Evolutionary conservation across 2,888 invertebrate genomes (phyloP).

Genomic region (Eupeodes luniger): DNA sequence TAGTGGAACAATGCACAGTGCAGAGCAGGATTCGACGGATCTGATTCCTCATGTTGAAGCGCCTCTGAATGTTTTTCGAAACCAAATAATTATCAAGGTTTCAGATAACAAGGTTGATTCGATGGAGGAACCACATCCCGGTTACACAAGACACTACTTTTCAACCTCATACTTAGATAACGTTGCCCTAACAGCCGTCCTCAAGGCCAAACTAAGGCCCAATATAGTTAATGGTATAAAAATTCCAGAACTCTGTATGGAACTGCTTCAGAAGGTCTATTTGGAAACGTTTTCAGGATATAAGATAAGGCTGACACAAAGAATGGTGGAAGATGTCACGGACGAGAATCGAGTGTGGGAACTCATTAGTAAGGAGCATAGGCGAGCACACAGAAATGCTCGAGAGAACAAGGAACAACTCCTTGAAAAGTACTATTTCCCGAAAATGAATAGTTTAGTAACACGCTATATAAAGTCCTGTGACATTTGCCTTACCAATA

Average conservation of each 20-base stretch:
- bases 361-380: conserved; percentile 44
- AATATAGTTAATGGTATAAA: conserved; percentile 37
- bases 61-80: conserved; percentile 40
- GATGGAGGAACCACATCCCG: conserved; percentile 21
- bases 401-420: conserved; percentile 27
- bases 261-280: too few relatives aligned
- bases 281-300: too few relatives aligned
- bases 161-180: background rate
- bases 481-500: too few relatives aligned
- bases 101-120: background rate
- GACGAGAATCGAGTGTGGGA: conserved; percentile 26
- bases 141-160: background rate
- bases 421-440: conserved; percentile 29
- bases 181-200: background rate
- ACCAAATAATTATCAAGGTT: conserved; percentile 13
- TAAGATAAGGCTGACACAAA: conserved; percentile 36
- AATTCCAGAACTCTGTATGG: too few relatives aligned
- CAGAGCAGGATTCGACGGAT: background rate
- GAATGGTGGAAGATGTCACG: conserved; percentile 27
- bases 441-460: background rate
- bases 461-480: background rate
- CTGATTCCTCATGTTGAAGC: conserved; percentile 59
- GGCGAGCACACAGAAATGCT: conserved; percentile 35
- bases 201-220: background rate
- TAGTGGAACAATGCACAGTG: conserved; percentile 3